These are phyloP conservation scores for Fulica atra DNA, from an alignment of 2,113 vertebrate genomes.

Conservation along the genomic window DNA sequence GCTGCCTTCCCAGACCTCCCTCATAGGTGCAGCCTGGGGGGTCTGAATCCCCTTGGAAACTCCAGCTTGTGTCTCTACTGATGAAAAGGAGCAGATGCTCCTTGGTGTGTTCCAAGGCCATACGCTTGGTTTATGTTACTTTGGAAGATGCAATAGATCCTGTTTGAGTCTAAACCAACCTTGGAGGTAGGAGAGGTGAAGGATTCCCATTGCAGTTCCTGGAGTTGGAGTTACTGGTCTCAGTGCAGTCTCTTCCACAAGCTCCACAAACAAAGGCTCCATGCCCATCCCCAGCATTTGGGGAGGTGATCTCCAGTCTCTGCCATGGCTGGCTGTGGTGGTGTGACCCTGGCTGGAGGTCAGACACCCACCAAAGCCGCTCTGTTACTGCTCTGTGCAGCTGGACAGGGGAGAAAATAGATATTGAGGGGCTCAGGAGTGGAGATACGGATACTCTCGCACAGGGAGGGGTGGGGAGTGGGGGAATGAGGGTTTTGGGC, in stretches of 20 bases:
- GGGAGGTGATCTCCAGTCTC: not conserved
- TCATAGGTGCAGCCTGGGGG: rapidly evolving
- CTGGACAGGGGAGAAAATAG: no score
- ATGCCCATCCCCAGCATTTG: rapidly evolving
- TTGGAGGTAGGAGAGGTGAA: not conserved
- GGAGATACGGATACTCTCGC: no score
- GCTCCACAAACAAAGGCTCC: not conserved
- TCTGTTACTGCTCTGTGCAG: no score
- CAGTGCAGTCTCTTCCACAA: not conserved
- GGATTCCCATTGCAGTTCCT: no score
- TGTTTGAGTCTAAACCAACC: not conserved
- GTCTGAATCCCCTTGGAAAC: not conserved
- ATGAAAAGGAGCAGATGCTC: not conserved
- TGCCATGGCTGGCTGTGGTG: no score
- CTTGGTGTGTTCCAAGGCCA: not conserved
- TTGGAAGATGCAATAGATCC: not conserved
- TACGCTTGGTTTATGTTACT: not conserved
- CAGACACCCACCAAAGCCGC: no score
- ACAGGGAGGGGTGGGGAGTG: no score
- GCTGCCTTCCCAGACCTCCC: rapidly evolving
- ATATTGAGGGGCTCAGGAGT: no score
- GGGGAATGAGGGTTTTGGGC: no score
- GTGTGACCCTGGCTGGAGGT: no score
- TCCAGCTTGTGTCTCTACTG: not conserved
- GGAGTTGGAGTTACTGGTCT: no score